Evolutionary conservation across 2,888 invertebrate species (phyloP), one percentile per base, ranked within the genome.

Genomic region (Epistrophe grossulariae): DNA sequence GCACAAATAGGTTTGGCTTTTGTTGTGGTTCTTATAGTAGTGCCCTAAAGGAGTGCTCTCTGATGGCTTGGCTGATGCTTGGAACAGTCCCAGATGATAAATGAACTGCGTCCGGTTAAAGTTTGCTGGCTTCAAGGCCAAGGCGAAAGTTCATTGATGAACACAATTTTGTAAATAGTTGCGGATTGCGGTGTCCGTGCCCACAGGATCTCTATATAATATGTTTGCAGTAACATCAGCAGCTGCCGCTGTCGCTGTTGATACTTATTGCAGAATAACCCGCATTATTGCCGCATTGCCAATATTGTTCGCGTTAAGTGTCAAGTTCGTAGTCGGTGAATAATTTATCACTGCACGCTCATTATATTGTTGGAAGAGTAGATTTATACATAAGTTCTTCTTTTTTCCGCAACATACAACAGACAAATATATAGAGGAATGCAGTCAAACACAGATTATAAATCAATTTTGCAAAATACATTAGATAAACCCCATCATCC

Each of bases 61-160:
- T 35, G 7, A 35, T 66, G 68, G 57, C 45, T 2, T 24, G 24
- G 24, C 24, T 24, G 24, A 24, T 68, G 60, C 19, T 50, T 64
- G 13, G 24, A 19, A 31, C 68, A 43, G 72, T 77, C 60, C 24
- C 43, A 45, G 66, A 83, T 87, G 87, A 87, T 87, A 87, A 87
- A 87, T 87, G 87, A 83, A 83, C 71, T 79, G 76, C 83, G 87
- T 83, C 87, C 87, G 83, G 87, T 82, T 85, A 68, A 72, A 83
- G 79, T 59, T 78, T 78, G 76, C 40, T 24, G 24, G 55, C 79
- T 83, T 83, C 87, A 87, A 87, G 87, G 87, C 83, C 87, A 87
- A 71, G 52, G 73, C 83, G 55, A 83, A 87, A 87, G 87, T 87
- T 87, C 87, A 87, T 87, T 87, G 87, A 87, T 87, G 87, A 87